Evolutionary conservation across 2,888 invertebrate species (phyloP).

Genomic region (Orthonychiurus folsomi): DNA sequence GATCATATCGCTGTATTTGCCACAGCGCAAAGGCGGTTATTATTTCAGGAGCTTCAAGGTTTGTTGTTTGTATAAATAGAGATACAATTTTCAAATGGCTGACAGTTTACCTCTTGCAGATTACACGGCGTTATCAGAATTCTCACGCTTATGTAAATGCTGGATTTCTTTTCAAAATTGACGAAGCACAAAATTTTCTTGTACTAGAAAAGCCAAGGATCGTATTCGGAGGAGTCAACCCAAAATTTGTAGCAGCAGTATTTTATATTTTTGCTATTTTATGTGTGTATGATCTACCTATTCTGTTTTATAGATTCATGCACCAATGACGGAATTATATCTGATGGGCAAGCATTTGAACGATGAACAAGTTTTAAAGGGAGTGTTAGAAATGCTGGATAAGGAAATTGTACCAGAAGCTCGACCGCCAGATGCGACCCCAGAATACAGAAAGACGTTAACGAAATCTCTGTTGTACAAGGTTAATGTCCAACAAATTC

Average conservation of each 20-base stretch:
- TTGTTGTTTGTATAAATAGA: not conserved
- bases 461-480: constrained; percentile 74
- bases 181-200: constrained; percentile 46
- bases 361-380: constrained; percentile 47
- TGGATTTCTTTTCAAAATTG: constrained; percentile 57
- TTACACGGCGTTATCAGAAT: constrained; percentile 67
- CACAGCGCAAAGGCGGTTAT: not conserved
- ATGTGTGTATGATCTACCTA: not conserved
- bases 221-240: constrained; percentile 44
- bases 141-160: constrained; percentile 70
- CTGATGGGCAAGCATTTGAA: constrained; percentile 43
- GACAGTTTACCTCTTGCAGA: constrained; percentile 45
- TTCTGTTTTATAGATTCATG: constrained; percentile 18
- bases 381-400: constrained; percentile 50
- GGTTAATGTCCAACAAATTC: constrained; percentile 46
- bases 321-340: constrained; percentile 15
- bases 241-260: constrained; percentile 33
- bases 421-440: constrained; percentile 57
- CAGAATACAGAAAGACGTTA: constrained; percentile 59
- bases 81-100: not conserved
- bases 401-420: constrained; percentile 58
- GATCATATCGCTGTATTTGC: not conserved
- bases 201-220: constrained; percentile 45
- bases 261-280: not conserved
- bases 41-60: constrained; percentile 7